Conservation (phyloP, 1,140 invertebrate genomes). For the Wasmannia auropunctata region DNA sequence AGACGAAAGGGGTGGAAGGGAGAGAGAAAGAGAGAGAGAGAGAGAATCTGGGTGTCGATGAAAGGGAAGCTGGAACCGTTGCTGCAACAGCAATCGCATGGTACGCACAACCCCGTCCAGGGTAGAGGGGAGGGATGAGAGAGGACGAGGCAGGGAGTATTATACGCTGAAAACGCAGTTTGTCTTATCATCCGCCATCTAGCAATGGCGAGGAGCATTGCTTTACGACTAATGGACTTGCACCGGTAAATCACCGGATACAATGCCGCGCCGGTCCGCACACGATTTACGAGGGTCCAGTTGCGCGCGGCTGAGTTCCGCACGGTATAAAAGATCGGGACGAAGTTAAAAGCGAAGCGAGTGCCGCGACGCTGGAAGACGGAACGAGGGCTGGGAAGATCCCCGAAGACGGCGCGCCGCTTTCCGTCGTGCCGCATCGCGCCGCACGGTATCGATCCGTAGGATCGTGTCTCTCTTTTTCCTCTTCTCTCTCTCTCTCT, state of each 20-base stretch:
- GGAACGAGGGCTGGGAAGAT: conserved; percentile 30
- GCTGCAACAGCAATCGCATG: conserved; percentile 59
- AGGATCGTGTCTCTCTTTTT: not conserved
- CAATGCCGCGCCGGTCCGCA: conserved; percentile 69
- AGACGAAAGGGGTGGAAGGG: not conserved
- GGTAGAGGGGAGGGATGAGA: not conserved
- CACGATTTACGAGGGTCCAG: conserved; percentile 76
- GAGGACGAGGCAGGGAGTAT: conserved; percentile 29
- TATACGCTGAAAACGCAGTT: conserved; percentile 73
- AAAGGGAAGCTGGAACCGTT: conserved; percentile 70
- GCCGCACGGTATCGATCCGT: conserved; percentile 37
- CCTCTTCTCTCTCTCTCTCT: not conserved
- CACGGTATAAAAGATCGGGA: conserved; percentile 61
- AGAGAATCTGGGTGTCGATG: conserved; percentile 66
- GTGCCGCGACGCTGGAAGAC: conserved; percentile 11
- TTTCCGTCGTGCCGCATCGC: not conserved
- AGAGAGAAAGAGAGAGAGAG: not conserved
- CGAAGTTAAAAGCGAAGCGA: conserved; percentile 62
- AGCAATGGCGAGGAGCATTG: conserved; percentile 72
- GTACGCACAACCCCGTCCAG: conserved; percentile 10
- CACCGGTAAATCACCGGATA: conserved; percentile 78
- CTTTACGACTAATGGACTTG: conserved; percentile 81
- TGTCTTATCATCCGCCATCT: conserved; percentile 77
- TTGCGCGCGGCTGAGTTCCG: conserved; percentile 59
- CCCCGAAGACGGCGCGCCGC: conserved; percentile 36